These are phyloP conservation scores for Aphelenchoides besseyi DNA, from an alignment of 1,140 invertebrate genomes.

Conservation along the genomic window DNA sequence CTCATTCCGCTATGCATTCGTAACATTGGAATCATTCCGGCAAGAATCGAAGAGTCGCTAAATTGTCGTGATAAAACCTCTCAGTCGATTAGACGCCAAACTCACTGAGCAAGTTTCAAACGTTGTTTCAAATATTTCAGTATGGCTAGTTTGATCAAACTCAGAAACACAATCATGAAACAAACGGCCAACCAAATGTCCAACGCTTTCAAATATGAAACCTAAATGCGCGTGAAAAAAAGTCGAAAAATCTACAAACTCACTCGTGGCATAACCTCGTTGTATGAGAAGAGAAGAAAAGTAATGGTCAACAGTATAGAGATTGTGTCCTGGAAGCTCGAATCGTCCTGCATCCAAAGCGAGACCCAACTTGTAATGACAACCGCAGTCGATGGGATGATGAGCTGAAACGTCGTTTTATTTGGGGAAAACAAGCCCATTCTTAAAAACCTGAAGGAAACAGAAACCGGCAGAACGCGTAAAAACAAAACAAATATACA, in stretches of 20 bases:
- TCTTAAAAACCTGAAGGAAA: too few relatives aligned
- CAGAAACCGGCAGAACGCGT: constrained; percentile 58
- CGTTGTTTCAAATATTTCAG: constrained; percentile 61
- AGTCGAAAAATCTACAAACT: not conserved
- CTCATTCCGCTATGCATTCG: constrained; percentile 8
- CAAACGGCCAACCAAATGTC: constrained; percentile 87
- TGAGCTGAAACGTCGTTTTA: too few relatives aligned
- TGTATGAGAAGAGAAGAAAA: constrained; percentile 95
- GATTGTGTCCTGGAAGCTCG: constrained; percentile 77
- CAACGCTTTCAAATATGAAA: constrained; percentile 95
- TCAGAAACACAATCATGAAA: constrained; percentile 61
- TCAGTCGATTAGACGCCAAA: constrained; percentile 6
- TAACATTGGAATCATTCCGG: constrained; percentile 24
- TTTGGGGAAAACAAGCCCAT: too few relatives aligned
- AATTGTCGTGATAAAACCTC: not conserved
- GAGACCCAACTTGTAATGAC: constrained; percentile 62
- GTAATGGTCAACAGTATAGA: constrained; percentile 91
- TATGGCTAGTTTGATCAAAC: constrained; percentile 61
- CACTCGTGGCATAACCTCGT: constrained; percentile 84
- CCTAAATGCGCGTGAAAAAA: constrained; percentile 68
- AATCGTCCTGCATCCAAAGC: constrained; percentile 62
- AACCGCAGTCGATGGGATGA: constrained; percentile 62
- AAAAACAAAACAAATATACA: constrained; percentile 61
- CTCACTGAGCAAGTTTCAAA: constrained; percentile 31
- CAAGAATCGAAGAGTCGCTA: constrained; percentile 20